These are phyloP conservation scores for Todus mexicanus DNA, from an alignment of 2,797 vertebrate genomes.

Conservation along the genomic window DNA sequence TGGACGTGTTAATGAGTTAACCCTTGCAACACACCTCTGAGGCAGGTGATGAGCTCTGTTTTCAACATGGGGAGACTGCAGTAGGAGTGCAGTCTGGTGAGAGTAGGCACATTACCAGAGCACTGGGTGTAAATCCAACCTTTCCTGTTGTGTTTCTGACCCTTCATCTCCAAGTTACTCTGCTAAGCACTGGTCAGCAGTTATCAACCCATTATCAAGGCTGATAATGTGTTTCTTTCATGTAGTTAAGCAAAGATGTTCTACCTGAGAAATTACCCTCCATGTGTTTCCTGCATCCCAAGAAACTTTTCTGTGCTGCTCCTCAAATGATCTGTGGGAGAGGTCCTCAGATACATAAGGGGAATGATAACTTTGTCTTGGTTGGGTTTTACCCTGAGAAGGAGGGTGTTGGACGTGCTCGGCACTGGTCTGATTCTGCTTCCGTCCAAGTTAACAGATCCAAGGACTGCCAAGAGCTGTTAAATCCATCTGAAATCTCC, in stretches of 20 bases:
- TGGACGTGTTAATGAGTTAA: neutral
- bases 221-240: neutral
- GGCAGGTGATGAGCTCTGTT: neutral
- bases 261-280: neutral
- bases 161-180: neutral
- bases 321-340: fast-evolving
- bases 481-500: neutral
- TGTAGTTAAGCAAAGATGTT: neutral
- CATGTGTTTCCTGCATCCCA: neutral
- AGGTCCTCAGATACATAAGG: neutral
- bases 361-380: neutral
- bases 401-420: neutral
- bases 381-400: neutral
- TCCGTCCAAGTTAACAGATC: neutral
- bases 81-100: neutral
- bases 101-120: fast-evolving
- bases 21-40: neutral
- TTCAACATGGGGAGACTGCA: neutral
- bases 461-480: neutral
- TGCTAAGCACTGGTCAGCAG: neutral
- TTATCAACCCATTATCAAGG: neutral
- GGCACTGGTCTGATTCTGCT: neutral
- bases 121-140: neutral
- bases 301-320: neutral
- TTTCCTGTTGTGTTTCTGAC: neutral